These are phyloP conservation scores for Hoplodrina blanda DNA, from an alignment of 2,888 invertebrate genomes.

Conservation along the genomic window DNA sequence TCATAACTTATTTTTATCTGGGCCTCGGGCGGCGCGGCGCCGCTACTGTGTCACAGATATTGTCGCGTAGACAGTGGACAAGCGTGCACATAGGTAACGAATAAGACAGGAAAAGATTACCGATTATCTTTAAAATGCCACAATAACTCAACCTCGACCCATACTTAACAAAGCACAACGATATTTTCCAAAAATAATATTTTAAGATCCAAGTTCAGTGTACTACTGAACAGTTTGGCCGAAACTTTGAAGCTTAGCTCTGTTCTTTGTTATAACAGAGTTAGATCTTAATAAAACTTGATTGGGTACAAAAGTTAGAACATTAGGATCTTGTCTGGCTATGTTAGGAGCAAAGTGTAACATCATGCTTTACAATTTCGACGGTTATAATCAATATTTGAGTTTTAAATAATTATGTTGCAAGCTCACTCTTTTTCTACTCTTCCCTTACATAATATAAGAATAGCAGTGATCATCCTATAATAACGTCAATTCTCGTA, in stretches of 20 bases:
- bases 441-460: no score
- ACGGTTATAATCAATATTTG: neutral
- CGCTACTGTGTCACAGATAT: neutral
- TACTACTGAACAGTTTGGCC: slow-evolving; percentile 25
- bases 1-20: slow-evolving; percentile 38
- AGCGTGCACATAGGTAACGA: slow-evolving; percentile 6
- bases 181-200: slow-evolving; percentile 22
- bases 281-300: slow-evolving; percentile 43
- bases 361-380: slow-evolving; percentile 6
- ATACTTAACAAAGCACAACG: neutral
- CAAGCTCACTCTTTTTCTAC: no score
- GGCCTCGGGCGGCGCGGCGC: neutral
- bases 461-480: no score
- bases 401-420: no score
- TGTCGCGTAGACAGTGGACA: neutral
- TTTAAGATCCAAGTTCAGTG: slow-evolving; percentile 17
- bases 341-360: neutral
- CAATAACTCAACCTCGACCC: no score
- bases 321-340: slow-evolving; percentile 18
- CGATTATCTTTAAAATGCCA: neutral
- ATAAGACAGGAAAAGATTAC: neutral
- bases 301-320: slow-evolving; percentile 20
- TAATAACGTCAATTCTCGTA: neutral
- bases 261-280: slow-evolving; percentile 43
- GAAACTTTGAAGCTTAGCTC: slow-evolving; percentile 34